phyloP scores from a whole-genome alignment of 2,888 invertebrate genomes.

The Lasioglossum oenotherae region DNA sequence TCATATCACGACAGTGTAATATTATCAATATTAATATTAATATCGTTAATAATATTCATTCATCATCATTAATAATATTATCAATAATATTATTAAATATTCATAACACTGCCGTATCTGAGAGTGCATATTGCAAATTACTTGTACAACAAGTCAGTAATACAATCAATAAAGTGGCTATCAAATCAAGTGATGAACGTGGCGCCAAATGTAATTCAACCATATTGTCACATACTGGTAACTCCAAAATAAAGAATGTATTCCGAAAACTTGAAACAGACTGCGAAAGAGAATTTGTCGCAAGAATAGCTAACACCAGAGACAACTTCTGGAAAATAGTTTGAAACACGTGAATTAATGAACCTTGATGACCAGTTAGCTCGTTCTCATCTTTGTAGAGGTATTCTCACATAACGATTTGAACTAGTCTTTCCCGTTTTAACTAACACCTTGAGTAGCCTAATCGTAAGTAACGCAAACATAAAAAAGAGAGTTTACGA shows the following conservation, averaged over 20 bases:
- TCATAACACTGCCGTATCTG: not conserved
- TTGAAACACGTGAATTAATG: slow-evolving; percentile 5
- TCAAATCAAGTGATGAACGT: not conserved
- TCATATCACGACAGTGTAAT: no score
- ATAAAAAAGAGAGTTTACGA: not conserved
- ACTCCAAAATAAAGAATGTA: not conserved
- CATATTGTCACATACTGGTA: not conserved
- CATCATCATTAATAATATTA: not conserved
- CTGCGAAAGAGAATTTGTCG: not conserved
- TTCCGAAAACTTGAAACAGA: not conserved
- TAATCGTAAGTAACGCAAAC: not conserved
- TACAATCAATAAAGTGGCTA: not conserved
- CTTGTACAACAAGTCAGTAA: not conserved
- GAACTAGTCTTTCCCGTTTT: not conserved
- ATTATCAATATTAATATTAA: no score
- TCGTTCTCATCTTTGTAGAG: not conserved
- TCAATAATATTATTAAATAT: not conserved
- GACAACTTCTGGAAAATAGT: slow-evolving; percentile 6
- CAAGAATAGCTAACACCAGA: not conserved
- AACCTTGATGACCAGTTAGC: slow-evolving; percentile 7
- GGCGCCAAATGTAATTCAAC: not conserved
- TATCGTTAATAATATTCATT: no score
- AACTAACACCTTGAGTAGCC: not conserved
- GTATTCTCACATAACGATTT: slow-evolving; percentile 12
- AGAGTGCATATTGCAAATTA: not conserved